phyloP scores from a whole-genome alignment of 2,888 invertebrate genomes.

The Acrobasis suavella region DNA sequence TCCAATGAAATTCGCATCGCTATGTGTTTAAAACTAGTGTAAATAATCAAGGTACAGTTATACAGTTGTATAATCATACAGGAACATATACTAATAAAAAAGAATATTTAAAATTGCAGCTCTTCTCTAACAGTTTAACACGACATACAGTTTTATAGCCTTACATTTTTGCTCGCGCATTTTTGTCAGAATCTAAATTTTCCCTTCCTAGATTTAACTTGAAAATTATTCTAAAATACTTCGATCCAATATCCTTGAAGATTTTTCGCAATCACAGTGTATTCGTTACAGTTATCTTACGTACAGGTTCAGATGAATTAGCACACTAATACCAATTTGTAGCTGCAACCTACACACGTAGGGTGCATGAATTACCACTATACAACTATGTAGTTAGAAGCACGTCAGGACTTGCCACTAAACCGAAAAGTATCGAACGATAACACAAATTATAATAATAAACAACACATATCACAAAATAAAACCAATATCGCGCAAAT shows the following conservation, averaged over 20 bases:
- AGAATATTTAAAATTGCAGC: no score
- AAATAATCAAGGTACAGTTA: no score
- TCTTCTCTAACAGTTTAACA: no score
- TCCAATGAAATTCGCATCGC: no score
- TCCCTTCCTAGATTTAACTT: neutral
- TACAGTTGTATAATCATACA: no score
- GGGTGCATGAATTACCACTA: constrained; percentile 13
- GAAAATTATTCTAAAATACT: neutral
- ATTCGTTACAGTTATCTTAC: neutral
- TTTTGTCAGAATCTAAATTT: neutral
- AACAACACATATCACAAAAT: constrained; percentile 31
- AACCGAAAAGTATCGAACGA: neutral
- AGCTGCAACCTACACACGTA: constrained; percentile 8
- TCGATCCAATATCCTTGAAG: neutral
- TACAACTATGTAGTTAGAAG: constrained; percentile 16
- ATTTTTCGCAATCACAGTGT: constrained; percentile 9
- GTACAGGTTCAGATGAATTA: neutral
- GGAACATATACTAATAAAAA: no score
- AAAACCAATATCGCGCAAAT: constrained; percentile 40
- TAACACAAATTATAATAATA: constrained; percentile 26
- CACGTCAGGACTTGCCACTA: constrained; percentile 10
- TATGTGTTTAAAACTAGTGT: no score
- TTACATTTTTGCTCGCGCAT: neutral
- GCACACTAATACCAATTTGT: constrained; percentile 6
- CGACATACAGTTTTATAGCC: no score